phyloP scores from a whole-genome alignment of 2,797 vertebrate genomes.

The Syndactyla subalaris region DNA sequence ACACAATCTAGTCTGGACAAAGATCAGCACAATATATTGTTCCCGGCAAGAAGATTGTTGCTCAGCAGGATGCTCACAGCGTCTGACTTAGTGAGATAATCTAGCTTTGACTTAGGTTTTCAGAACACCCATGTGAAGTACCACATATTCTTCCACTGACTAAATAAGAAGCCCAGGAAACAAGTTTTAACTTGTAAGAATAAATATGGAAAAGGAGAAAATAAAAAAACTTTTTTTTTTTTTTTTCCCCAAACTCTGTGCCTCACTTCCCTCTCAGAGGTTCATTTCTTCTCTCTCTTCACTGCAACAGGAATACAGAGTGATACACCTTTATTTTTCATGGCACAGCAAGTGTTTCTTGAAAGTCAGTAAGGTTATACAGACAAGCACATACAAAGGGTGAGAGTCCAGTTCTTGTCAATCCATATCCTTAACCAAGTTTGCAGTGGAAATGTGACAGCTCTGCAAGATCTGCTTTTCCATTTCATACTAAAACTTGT shows the following conservation, averaged over 20 bases:
- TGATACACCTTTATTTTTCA: background rate
- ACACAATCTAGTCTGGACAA: background rate
- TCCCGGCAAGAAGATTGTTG: background rate
- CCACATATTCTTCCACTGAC: background rate
- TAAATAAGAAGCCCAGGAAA: background rate
- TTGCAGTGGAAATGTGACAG: background rate
- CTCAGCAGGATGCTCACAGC: background rate
- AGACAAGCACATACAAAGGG: background rate
- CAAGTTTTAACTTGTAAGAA: background rate
- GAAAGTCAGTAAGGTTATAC: background rate
- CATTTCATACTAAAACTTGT: background rate
- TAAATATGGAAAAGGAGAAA: background rate
- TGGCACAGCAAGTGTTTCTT: background rate
- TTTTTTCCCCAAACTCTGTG: background rate
- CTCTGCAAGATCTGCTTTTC: background rate
- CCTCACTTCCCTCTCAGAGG: background rate
- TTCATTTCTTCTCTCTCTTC: background rate
- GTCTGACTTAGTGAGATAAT: background rate
- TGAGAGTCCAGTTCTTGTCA: background rate
- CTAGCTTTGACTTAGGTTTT: background rate
- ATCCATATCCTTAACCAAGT: background rate
- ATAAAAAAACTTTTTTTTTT: background rate
- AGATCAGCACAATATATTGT: background rate
- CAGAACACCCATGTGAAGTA: background rate
- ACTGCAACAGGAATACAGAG: background rate